Percentiles rank a stretch among this genome's conserved stretches.
Evolutionary conservation across 2,888 invertebrate genomes (phyloP).

Genomic region (Orchesella flavescens): DNA sequence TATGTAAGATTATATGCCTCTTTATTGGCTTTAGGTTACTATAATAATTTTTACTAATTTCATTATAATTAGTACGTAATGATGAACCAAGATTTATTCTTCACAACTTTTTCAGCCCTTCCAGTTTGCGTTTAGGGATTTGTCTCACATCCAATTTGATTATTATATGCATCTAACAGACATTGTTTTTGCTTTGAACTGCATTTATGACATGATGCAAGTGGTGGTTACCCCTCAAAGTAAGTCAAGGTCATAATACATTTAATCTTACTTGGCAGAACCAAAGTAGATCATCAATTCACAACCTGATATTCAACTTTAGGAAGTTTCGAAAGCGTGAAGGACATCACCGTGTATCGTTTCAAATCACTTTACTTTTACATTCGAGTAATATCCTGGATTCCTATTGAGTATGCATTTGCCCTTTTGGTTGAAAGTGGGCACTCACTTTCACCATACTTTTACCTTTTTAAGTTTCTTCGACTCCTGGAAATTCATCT

Average conservation of each 20-base stretch:
- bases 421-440: constrained; percentile 31
- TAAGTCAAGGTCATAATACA: constrained; percentile 33
- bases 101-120: constrained; percentile 47
- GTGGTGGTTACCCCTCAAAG: constrained; percentile 70
- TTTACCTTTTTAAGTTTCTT: constrained; percentile 68
- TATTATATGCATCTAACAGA: constrained; percentile 61
- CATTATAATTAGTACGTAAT: too few species aligned
- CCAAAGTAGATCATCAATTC: not conserved
- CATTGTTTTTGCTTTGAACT: constrained; percentile 64
- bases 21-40: too few species aligned
- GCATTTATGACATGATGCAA: constrained; percentile 64
- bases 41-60: too few species aligned
- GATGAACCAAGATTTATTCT: too few species aligned
- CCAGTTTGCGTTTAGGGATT: constrained; percentile 63
- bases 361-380: constrained; percentile 60
- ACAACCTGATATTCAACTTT: not conserved
- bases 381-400: constrained; percentile 62
- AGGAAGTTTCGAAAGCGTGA: constrained; percentile 67
- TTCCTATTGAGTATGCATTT: constrained; percentile 68
- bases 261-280: not conserved
- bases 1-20: constrained; percentile 49
- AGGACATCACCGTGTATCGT: constrained; percentile 64
- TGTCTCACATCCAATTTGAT: constrained; percentile 32
- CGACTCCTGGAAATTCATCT: constrained; percentile 60
- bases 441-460: constrained; percentile 48